phyloP scores from a whole-genome alignment of 2,888 invertebrate species.

The Polyommatus icarus region DNA sequence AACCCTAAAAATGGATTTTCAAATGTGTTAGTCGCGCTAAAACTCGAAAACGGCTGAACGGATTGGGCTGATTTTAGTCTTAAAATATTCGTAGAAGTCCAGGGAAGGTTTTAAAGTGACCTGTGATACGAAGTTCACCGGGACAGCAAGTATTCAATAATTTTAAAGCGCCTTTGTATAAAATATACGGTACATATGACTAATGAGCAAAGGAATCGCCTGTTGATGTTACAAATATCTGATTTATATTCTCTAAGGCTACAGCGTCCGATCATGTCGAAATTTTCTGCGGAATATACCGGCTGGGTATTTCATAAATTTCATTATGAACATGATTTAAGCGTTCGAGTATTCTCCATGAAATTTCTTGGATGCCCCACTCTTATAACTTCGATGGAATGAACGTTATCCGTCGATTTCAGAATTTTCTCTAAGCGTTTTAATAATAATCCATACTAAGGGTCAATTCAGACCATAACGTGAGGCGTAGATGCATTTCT shows the following conservation, averaged over 20 bases:
- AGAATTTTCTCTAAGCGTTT: not conserved
- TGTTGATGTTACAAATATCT: not conserved
- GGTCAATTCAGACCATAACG: no score
- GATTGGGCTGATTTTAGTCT: no score
- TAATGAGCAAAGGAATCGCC: not conserved
- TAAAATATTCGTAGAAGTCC: no score
- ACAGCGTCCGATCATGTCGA: constrained; percentile 12
- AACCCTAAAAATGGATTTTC: no score
- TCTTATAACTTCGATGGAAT: not conserved
- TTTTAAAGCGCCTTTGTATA: not conserved
- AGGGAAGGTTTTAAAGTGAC: no score
- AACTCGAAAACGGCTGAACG: no score
- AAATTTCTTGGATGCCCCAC: constrained; percentile 17
- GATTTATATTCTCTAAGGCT: not conserved
- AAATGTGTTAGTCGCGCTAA: no score
- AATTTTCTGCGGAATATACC: constrained; percentile 15
- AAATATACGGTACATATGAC: not conserved
- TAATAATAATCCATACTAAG: not conserved
- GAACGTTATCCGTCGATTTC: not conserved
- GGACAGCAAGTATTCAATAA: no score
- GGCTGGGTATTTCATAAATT: constrained; percentile 27
- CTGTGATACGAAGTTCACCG: no score
- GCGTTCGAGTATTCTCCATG: constrained; percentile 16
- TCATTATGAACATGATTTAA: constrained; percentile 2
- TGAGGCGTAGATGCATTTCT: no score